These are phyloP conservation scores for Neoniphon sammara DNA, from an alignment of 2,797 vertebrate species.

Conservation along the genomic window DNA sequence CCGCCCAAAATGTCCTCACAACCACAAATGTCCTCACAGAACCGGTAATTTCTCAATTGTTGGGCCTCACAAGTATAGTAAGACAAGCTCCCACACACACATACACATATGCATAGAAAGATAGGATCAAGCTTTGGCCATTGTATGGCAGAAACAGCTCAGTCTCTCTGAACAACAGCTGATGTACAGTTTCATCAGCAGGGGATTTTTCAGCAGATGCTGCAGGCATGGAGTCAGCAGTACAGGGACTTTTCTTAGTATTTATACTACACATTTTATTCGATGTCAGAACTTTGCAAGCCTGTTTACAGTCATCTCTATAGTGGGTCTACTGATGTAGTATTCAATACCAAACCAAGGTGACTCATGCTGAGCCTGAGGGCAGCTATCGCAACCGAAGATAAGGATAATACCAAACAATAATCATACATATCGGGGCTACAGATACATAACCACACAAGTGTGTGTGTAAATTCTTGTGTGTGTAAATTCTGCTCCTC, in stretches of 20 bases:
- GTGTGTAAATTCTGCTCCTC: background rate
- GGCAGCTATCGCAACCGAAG: background rate
- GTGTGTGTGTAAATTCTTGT: background rate
- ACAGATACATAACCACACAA: conserved; percentile 15
- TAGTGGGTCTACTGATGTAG: background rate
- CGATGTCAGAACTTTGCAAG: background rate
- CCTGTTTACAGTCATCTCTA: background rate
- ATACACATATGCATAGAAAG: background rate
- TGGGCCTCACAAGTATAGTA: too few relatives aligned
- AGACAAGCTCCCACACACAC: background rate
- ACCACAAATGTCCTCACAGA: too few relatives aligned
- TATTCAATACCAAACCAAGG: background rate
- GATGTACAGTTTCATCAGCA: conserved; percentile 57
- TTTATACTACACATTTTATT: background rate
- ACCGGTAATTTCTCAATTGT: too few relatives aligned
- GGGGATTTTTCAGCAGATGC: conserved; percentile 57
- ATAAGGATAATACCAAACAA: background rate
- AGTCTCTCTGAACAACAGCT: conserved; percentile 42
- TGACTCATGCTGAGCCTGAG: background rate
- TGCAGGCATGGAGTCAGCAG: conserved; percentile 34
- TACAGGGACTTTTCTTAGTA: conserved; percentile 4
- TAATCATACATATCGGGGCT: background rate
- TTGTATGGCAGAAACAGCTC: conserved; percentile 9
- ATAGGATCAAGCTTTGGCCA: background rate
- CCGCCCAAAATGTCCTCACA: too few relatives aligned